Base-by-base conservation (phyloP, 2,113 vertebrate species). In the Delphinus delphis region DNA sequence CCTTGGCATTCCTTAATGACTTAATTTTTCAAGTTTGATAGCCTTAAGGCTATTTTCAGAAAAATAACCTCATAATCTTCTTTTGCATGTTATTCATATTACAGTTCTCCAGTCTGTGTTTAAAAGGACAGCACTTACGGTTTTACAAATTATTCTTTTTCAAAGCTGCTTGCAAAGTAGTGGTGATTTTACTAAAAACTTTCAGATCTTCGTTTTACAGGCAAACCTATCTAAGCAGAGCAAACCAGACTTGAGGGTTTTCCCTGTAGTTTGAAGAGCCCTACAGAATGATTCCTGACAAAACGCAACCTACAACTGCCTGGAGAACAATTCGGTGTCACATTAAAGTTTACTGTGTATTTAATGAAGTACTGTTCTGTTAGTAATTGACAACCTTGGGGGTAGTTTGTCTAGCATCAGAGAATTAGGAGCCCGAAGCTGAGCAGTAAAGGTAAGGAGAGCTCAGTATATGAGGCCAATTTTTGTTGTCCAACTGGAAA, bases 161-260 rank as follows among this genome's bases (percentile, higher is more conserved):
- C 83, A 90, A 50, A 84, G 8, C 41, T 94, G 18, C 5, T 88
- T 96, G 70, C 12, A 47, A 62, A 83, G n/a, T 91, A 60, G 33
- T 80, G 77, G 33, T 74, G 63, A 41, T 96, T 87, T 83, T 80
- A 96, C 86, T 97, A 87, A 97, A 96, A 77, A 53, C 67, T 73
- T 74, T 58, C 63, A 95, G 95, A 85, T 95, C 33, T 97, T 97
- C 73, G 23, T 97, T 97, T 97, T 97, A 88, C 97, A 98, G 98
- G 95, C 89, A 95, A 55, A 36, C 44, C 55, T 92, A 31, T 88
- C 41, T 90, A 95, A 97, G 55, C 77, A 84, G 68, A 86, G 36
- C 89, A 96, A 92, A 58, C 88, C 91, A 65, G 58, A 60, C 60
- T 91, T 93, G 68, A 76, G 76, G 47, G 65, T 92, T 93, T 87